Percentiles rank a stretch among this genome's conserved stretches.
phyloP scores from a whole-genome alignment of 2,888 invertebrate genomes.

The Megastigmus dorsalis region DNA sequence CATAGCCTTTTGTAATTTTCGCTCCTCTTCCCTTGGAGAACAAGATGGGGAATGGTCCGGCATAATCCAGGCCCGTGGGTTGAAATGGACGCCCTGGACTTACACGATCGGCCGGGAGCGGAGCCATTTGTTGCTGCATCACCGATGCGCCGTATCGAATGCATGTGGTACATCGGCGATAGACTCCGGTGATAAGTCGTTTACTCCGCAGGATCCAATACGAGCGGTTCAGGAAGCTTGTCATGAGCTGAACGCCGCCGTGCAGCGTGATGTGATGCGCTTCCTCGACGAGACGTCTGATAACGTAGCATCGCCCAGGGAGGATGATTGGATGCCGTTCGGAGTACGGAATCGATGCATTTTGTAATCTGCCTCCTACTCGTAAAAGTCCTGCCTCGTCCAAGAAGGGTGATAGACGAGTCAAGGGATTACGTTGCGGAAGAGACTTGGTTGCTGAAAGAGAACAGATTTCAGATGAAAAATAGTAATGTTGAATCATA shows the following conservation, averaged over 20 bases:
- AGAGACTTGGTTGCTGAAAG: background rate
- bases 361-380: background rate
- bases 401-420: background rate
- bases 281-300: background rate
- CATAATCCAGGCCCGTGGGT: slow-evolving; percentile 45
- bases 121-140: background rate
- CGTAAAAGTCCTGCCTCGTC: background rate
- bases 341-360: background rate
- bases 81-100: slow-evolving; percentile 59
- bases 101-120: background rate
- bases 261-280: background rate
- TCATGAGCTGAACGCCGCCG: background rate
- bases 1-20: background rate
- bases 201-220: background rate
- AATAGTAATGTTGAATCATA: too few relatives aligned
- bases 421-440: background rate
- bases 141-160: background rate
- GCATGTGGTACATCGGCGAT: background rate
- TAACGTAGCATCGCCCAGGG: background rate
- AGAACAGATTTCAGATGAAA: background rate
- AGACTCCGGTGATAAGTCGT: background rate
- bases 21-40: slow-evolving; percentile 55
- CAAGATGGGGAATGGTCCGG: slow-evolving; percentile 52
- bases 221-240: background rate
- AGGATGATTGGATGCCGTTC: background rate